A percentile compares a stretch with the other conserved stretches of the same genome.
Evolutionary conservation across 1,140 invertebrate species (phyloP).

Genomic region (Saccostrea cuccullata): DNA sequence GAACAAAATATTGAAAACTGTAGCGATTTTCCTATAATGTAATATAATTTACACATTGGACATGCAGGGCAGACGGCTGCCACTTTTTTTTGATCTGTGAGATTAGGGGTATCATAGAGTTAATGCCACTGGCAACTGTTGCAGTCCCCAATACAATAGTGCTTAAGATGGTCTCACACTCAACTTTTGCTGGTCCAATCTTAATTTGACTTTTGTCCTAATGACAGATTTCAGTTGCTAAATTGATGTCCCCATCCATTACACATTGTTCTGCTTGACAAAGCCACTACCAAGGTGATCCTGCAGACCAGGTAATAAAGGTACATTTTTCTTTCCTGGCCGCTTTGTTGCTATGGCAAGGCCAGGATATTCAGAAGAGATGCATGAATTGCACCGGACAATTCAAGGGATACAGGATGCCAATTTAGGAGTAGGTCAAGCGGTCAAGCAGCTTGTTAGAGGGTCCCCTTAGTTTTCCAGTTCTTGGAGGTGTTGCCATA

Average conservation of each 20-base stretch:
- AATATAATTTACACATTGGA: not conserved
- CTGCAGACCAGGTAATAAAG: constrained; percentile 22
- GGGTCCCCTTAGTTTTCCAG: too few relatives aligned
- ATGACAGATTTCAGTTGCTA: constrained; percentile 37
- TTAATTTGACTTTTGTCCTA: constrained; percentile 36
- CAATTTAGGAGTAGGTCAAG: constrained; percentile 27
- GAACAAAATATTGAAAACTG: not conserved
- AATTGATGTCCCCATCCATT: constrained; percentile 37
- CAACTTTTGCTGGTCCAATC: constrained; percentile 26
- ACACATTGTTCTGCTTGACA: constrained; percentile 21
- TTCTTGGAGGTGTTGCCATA: not conserved
- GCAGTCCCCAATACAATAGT: constrained; percentile 12
- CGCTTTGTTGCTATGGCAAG: constrained; percentile 24
- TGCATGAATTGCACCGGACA: constrained; percentile 28
- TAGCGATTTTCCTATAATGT: not conserved
- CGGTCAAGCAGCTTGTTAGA: constrained; percentile 34
- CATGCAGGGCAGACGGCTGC: constrained; percentile 9
- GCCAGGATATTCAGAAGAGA: not conserved
- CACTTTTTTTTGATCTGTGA: not conserved
- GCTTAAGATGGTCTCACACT: constrained; percentile 1
- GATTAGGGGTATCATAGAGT: constrained; percentile 19
- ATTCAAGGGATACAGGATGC: constrained; percentile 3
- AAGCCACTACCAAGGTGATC: constrained; percentile 10
- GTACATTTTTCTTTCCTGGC: constrained; percentile 33
- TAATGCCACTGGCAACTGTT: constrained; percentile 19